Conservation (phyloP, 2,888 invertebrate genomes). For the Caenorhabditis becei region DNA sequence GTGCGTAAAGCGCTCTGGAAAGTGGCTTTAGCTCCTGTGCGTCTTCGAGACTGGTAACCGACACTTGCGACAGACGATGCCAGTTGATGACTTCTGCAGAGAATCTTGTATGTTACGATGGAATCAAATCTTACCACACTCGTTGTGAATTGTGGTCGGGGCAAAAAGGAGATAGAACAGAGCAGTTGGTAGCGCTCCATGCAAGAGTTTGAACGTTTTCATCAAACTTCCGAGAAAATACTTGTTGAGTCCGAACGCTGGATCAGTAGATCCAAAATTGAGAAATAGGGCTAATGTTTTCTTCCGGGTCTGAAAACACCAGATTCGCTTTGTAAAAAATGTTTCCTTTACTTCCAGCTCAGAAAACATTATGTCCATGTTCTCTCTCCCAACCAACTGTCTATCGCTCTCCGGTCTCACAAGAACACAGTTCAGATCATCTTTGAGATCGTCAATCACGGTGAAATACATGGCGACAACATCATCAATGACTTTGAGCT, state of each 20-base stretch:
- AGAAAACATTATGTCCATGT: conserved; percentile 5
- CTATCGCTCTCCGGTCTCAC: conserved; percentile 22
- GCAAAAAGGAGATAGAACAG: conserved; percentile 50
- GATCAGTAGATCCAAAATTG: conserved; percentile 20
- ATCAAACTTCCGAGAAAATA: conserved; percentile 40
- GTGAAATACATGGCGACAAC: conserved; percentile 21
- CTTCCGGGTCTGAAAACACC: conserved; percentile 23
- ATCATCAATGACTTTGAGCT: conserved; percentile 2
- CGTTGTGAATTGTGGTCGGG: conserved; percentile 20
- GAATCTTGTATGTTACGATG: neutral
- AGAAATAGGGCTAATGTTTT: conserved; percentile 24
- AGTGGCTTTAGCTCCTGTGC: conserved; percentile 26
- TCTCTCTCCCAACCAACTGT: conserved; percentile 7
- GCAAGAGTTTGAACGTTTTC: conserved; percentile 17
- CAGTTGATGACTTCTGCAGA: conserved; percentile 54
- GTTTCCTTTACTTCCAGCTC: conserved; percentile 12
- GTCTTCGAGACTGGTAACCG: conserved; percentile 27
- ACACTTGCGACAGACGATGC: conserved; percentile 27
- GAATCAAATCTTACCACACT: conserved; percentile 1
- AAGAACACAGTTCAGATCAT: conserved; percentile 21
- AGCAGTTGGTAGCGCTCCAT: conserved; percentile 12
- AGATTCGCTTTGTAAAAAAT: neutral
- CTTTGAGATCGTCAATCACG: conserved; percentile 12
- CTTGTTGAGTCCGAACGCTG: conserved; percentile 20
- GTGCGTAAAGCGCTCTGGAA: conserved; percentile 35